Base-by-base conservation (phyloP, 2,797 vertebrate species). In the Orestias chungarensis region DNA sequence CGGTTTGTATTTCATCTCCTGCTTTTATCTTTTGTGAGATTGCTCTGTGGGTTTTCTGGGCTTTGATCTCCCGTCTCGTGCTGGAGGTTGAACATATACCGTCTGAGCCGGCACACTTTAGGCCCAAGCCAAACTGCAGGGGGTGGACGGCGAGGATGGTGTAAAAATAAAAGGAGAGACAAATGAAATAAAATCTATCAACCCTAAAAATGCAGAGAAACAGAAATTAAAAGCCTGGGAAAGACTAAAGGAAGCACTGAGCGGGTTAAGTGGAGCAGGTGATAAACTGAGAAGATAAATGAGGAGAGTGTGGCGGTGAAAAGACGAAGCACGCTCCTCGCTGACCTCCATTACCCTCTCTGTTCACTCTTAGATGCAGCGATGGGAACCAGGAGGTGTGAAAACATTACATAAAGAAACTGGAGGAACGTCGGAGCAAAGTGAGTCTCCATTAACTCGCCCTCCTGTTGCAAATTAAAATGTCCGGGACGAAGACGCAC, bases 311-410 rank as follows among this genome's bases (percentile, higher is more conserved):
- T 15, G 25, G 69, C 11, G 35, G 65, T 71, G 77, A 70, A 73
- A 79, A 79, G 77, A 81, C 50, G 18, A 73, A 74, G 71, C 69
- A 49, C 73, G 42, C 29, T 71, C 12, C 11, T 74, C 3, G 1
- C 12, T 74, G 81, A 84, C 87, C 87, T 87, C 87, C 74, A 88
- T 88, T 88, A 87, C 55, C 85, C 83, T 74, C 59, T 1, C 70
- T 44, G 68, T 18, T 57, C 70, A 42, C 59, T 68, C 12, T 68
- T 3, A 73, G 79, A 80, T 27, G 65, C 71, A 71, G 10, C 12
- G 68, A 74, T 25, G 65, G 57, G 59, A 69, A 9, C 42, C 38
- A 35, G 74, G 61, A 72, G 66, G 69, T 47, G 66, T 42, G 20
- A 62, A 72, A 77, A 80, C 70, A 66, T 74, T 27, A 65, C 73